A percentile compares a stretch with the other conserved stretches of the same genome.
Conservation (phyloP, 2,888 invertebrate species). For the Drosophila meridiana region DNA sequence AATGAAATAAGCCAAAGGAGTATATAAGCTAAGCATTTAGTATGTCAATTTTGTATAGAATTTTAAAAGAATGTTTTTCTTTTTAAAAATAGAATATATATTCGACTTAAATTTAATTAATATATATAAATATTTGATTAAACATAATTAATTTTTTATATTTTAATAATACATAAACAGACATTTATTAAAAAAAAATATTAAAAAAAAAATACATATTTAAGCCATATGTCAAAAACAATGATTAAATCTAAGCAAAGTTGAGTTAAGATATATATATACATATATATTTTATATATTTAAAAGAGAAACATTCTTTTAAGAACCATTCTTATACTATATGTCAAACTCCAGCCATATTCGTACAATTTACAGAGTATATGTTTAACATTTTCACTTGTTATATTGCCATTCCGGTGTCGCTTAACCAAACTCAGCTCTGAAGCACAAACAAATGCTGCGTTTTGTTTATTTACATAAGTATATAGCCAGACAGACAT, state of each 20-base stretch:
- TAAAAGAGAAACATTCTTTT: not conserved
- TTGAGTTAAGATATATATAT: not conserved
- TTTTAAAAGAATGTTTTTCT: no score
- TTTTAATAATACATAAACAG: no score
- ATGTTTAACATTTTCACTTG: conserved; percentile 26
- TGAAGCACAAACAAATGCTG: conserved; percentile 63
- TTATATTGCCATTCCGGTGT: conserved; percentile 68
- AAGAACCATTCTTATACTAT: not conserved
- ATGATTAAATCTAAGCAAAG: not conserved
- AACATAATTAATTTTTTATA: no score
- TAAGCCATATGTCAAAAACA: not conserved
- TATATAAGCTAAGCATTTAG: not conserved
- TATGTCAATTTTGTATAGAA: not conserved
- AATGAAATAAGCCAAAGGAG: not conserved
- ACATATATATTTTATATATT: not conserved
- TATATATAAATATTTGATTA: not conserved
- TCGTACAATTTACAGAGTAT: conserved; percentile 7
- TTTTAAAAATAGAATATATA: not conserved
- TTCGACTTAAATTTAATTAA: no score
- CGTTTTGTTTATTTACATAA: conserved; percentile 72
- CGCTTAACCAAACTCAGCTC: conserved; percentile 46
- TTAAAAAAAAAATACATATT: not conserved
- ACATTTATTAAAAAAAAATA: no score
- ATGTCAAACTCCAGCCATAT: not conserved
- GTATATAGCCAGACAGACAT: conserved; percentile 45